phyloP scores from a whole-genome alignment of 1,140 invertebrate species.

The Spodoptera litura region DNA sequence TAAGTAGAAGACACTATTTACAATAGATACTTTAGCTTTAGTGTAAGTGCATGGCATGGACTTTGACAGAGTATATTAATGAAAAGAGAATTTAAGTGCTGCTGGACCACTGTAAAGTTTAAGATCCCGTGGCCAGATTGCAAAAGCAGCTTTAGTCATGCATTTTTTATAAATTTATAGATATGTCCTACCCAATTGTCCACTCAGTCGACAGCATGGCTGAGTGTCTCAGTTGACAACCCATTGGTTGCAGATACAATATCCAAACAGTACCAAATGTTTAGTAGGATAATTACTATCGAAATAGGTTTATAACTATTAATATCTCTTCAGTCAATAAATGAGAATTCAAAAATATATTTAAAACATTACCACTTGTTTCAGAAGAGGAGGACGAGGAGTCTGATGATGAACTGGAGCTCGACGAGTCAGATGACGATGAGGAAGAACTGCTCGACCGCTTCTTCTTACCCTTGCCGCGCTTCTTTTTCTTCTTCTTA shows the following conservation, averaged over 20 bases:
- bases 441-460: slow-evolving; percentile 89
- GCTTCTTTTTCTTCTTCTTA: slow-evolving; percentile 91
- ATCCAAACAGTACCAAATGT: slow-evolving; percentile 12
- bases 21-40: not conserved
- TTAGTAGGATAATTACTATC: too few relatives aligned
- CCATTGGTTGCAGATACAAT: too few relatives aligned
- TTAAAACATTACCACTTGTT: slow-evolving; percentile 76
- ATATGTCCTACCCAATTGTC: too few relatives aligned
- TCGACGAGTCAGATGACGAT: slow-evolving; percentile 88
- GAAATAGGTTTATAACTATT: too few relatives aligned
- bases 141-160: too few relatives aligned
- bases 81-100: not conserved
- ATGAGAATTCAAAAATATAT: too few relatives aligned
- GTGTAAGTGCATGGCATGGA: not conserved
- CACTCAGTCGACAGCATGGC: too few relatives aligned
- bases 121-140: too few relatives aligned
- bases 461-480: slow-evolving; percentile 90
- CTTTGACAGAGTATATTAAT: not conserved
- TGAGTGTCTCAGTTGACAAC: too few relatives aligned
- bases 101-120: not conserved
- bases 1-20: not conserved
- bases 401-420: slow-evolving; percentile 88
- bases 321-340: too few relatives aligned
- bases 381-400: slow-evolving; percentile 88
- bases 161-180: too few relatives aligned